Evolutionary conservation across 2,113 vertebrate species (phyloP).

Genomic region (Zeus faber): DNA sequence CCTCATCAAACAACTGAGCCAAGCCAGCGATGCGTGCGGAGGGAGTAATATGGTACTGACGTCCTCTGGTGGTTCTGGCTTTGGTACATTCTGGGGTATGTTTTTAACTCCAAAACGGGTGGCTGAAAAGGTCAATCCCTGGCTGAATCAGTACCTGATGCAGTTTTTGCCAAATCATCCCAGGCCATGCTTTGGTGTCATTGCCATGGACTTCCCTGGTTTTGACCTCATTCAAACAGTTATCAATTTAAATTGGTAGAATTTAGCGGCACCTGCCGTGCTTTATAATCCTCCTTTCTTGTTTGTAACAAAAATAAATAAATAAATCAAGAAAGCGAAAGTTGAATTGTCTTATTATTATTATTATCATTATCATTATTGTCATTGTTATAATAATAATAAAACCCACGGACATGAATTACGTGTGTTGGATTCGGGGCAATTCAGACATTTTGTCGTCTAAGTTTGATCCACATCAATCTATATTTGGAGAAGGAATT

Average conservation of each 20-base stretch:
- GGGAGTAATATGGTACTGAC: slow-evolving; percentile 56
- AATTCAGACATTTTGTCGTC: no score
- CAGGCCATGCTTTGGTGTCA: slow-evolving; percentile 65
- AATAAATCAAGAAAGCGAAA: no score
- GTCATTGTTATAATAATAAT: no score
- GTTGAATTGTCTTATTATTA: no score
- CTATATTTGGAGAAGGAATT: no score
- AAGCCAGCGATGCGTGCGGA: slow-evolving; percentile 31
- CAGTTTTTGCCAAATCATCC: slow-evolving; percentile 23
- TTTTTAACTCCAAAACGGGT: slow-evolving; percentile 62
- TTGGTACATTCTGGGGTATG: slow-evolving; percentile 57
- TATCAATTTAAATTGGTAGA: slow-evolving; percentile 60
- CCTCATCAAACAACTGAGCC: slow-evolving; percentile 32
- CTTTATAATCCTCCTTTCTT: no score
- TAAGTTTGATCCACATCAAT: no score
- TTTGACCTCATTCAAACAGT: slow-evolving; percentile 67
- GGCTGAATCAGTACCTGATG: slow-evolving; percentile 64
- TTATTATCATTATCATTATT: no score
- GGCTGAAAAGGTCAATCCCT: slow-evolving; percentile 68
- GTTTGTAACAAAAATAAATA: no score
- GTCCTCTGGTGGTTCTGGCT: slow-evolving; percentile 70
- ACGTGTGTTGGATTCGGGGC: no score
- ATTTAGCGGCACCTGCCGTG: no score
- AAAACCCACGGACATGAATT: no score
- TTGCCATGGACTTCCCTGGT: slow-evolving; percentile 77